phyloP scores from a whole-genome alignment of 2,888 invertebrate genomes.

The Antheraea assamensis region DNA sequence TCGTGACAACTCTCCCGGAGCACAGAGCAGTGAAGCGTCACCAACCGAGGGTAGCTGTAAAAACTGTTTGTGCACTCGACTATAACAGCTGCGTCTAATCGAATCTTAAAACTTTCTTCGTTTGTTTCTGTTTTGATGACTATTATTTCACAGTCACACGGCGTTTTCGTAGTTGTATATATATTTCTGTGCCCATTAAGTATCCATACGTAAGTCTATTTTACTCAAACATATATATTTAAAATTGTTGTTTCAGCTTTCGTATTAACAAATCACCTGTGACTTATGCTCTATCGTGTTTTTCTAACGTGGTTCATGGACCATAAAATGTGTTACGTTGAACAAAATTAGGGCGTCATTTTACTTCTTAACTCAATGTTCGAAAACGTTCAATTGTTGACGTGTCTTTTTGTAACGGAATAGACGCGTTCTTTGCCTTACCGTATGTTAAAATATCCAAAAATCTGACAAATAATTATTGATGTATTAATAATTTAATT shows the following conservation, averaged over 20 bases:
- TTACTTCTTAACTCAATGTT: neutral
- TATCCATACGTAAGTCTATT: too few relatives aligned
- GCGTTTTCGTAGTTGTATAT: neutral
- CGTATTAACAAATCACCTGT: neutral
- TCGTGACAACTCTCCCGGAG: conserved; percentile 60
- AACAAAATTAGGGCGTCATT: neutral
- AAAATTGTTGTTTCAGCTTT: neutral
- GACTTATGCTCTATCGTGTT: neutral
- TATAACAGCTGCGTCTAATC: conserved; percentile 44
- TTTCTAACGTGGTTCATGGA: neutral
- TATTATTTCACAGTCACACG: neutral
- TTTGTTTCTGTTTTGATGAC: conserved; percentile 17
- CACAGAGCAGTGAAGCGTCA: conserved; percentile 58
- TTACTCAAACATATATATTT: too few relatives aligned
- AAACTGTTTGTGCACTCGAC: conserved; percentile 61
- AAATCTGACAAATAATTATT: too few relatives aligned
- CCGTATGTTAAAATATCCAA: too few relatives aligned
- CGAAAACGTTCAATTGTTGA: neutral
- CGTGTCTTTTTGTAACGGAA: neutral
- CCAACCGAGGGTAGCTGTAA: conserved; percentile 63
- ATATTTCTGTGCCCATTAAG: neutral
- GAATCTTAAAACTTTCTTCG: conserved; percentile 29
- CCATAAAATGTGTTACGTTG: neutral
- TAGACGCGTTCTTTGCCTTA: too few relatives aligned
- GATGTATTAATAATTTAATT: too few relatives aligned